Conservation (phyloP, 2,888 invertebrate species). For the Tromatobia lineatoria region DNA sequence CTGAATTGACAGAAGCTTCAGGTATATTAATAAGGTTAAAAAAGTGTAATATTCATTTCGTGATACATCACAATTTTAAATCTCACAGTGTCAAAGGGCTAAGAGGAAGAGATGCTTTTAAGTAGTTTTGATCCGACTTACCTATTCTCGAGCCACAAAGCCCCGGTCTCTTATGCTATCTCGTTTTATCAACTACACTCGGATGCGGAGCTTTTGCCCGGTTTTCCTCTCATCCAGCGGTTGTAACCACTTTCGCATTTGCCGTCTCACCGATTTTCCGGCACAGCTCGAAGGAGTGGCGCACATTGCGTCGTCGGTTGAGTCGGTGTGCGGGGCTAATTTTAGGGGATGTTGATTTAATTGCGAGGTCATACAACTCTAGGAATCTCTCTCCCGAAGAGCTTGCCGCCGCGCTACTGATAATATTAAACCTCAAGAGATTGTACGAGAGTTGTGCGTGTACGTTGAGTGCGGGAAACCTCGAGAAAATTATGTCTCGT, state of each 20-base stretch:
- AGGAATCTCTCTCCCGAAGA: conserved; percentile 16
- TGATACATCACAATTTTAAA: background rate
- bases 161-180: conserved; percentile 37
- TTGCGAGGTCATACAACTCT: conserved; percentile 57
- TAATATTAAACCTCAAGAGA: conserved; percentile 60
- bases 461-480: background rate
- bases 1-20: background rate
- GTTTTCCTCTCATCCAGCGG: conserved; percentile 63
- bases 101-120: background rate
- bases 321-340: conserved; percentile 47
- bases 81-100: background rate
- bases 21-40: no score
- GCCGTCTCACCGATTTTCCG: conserved; percentile 40
- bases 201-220: conserved; percentile 16
- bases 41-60: background rate
- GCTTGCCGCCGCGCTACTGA: conserved; percentile 9
- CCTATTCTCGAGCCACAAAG: conserved; percentile 45
- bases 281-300: background rate
- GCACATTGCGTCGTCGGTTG: conserved; percentile 11
- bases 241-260: conserved; percentile 74
- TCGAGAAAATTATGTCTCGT: conserved; percentile 48
- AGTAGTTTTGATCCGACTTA: conserved; percentile 23
- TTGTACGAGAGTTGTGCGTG: conserved; percentile 4
- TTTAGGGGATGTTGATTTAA: conserved; percentile 65
- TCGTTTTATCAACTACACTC: conserved; percentile 41